Base-by-base conservation (phyloP, 2,113 vertebrate genomes). In the Lutjanus erythropterus region DNA sequence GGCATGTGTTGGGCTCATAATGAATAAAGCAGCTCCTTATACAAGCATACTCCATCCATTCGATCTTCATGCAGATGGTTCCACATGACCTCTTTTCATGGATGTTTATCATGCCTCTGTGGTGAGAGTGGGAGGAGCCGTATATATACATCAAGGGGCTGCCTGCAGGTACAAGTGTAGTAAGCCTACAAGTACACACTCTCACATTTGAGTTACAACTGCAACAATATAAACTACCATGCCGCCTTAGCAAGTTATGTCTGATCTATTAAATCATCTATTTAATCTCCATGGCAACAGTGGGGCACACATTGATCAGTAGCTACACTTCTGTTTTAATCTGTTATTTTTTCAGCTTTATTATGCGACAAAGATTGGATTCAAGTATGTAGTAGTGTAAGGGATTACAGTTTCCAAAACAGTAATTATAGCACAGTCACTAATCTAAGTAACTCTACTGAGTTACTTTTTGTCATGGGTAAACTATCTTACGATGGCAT, bases 61-160 rank as follows among this genome's bases (percentile, higher is more conserved):
- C 31, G 19, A 3, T 23, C 62, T 31, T n/a, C 62, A 33, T 65
- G 41, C 21, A 31, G 25, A 21, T 16, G 44, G 44, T 33, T 46
- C 49, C 44, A 49, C 44, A 29, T 42, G 67, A 42, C 25, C 39
- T 58, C 18, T 8, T 44, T 35, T 29, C 41, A 27, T 4, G 10
- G 37, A 25, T 70, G 50, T 70, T 44, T 31, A 44, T 71, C 37
- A 31, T 31, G 18, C 33, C 68, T 56, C 9, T 56, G 37, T 42
- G 37, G 16, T 15, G 50, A n/a, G 37, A 44, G 52, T 29, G 23
- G 10, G 37, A 44, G 16, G 35, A 21, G 5, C 6, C 1, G 3
- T n/a, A n/a, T n/a, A 1, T 29, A 27, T 21, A 41, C 25, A 25
- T 31, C 25, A 46, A 18, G 9, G 23, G 25, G 8, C 6, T 33